phyloP scores from a whole-genome alignment of 2,797 vertebrate genomes.

The Rhinoraja longicauda region DNA sequence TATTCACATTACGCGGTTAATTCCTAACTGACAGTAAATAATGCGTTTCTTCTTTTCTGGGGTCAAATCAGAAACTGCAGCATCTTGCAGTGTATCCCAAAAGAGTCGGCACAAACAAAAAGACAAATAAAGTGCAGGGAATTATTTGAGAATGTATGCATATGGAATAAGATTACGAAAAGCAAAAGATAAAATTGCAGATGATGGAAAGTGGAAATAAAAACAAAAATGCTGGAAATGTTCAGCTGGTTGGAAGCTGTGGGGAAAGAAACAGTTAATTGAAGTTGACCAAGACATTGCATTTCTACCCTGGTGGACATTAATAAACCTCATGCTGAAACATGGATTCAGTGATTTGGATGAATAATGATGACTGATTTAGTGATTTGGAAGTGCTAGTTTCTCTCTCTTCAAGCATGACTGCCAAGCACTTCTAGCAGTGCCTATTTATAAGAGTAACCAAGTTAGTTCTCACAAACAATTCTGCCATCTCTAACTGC shows the following conservation, averaged over 20 bases:
- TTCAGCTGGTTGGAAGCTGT: no score
- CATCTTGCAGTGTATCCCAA: neutral
- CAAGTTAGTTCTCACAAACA: neutral
- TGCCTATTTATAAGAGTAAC: neutral
- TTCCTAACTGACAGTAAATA: neutral
- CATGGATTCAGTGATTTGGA: neutral
- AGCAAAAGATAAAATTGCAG: no score
- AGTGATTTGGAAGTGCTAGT: neutral
- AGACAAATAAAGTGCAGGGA: neutral
- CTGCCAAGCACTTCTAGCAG: no score
- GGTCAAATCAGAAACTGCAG: neutral
- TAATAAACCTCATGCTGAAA: neutral
- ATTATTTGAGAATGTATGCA: neutral
- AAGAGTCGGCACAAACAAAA: neutral
- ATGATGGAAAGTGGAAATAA: no score
- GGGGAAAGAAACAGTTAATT: neutral
- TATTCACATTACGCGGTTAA: neutral
- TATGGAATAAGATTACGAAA: neutral
- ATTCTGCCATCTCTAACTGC: neutral
- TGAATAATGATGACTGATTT: neutral
- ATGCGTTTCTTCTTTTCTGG: neutral
- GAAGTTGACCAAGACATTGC: neutral
- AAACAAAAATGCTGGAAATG: no score
- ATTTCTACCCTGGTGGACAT: neutral
- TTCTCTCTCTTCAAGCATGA: no score